These are phyloP conservation scores for Labia minor DNA, from an alignment of 2,888 invertebrate genomes.

Conservation along the genomic window DNA sequence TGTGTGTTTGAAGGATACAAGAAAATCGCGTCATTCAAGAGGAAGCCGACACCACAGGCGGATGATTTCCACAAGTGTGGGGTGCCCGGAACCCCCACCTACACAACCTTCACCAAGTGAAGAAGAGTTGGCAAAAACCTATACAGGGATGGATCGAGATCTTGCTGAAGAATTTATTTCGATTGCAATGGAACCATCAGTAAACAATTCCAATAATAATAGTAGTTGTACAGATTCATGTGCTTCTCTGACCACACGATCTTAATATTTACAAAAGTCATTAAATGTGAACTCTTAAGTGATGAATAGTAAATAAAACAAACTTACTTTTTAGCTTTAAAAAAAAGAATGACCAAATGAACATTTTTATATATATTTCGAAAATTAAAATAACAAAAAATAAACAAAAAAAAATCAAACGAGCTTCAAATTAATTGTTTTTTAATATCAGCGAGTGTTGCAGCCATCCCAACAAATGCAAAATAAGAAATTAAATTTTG, in stretches of 20 bases:
- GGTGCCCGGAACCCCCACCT: background rate
- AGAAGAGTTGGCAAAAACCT: constrained; percentile 34
- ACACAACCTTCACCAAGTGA: constrained; percentile 29
- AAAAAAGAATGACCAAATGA: too few relatives aligned
- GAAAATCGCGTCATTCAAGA: background rate
- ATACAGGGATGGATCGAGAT: constrained; percentile 36
- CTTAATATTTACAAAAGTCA: too few relatives aligned
- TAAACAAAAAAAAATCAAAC: too few relatives aligned
- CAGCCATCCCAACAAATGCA: too few relatives aligned
- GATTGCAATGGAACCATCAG: constrained; percentile 33
- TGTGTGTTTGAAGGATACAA: background rate
- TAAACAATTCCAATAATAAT: background rate
- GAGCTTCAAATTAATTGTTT: too few relatives aligned
- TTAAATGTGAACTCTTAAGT: too few relatives aligned
- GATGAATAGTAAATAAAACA: too few relatives aligned
- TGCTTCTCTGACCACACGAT: background rate
- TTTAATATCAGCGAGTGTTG: too few relatives aligned
- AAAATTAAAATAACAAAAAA: too few relatives aligned
- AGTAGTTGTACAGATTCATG: background rate
- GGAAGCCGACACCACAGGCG: background rate
- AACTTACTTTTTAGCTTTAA: too few relatives aligned
- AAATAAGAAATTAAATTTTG: too few relatives aligned
- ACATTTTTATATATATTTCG: too few relatives aligned
- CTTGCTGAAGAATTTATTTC: constrained; percentile 37
- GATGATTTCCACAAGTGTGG: background rate